These are phyloP conservation scores for Synodontis membranacea DNA, from an alignment of 2,113 vertebrate species.

Conservation along the genomic window DNA sequence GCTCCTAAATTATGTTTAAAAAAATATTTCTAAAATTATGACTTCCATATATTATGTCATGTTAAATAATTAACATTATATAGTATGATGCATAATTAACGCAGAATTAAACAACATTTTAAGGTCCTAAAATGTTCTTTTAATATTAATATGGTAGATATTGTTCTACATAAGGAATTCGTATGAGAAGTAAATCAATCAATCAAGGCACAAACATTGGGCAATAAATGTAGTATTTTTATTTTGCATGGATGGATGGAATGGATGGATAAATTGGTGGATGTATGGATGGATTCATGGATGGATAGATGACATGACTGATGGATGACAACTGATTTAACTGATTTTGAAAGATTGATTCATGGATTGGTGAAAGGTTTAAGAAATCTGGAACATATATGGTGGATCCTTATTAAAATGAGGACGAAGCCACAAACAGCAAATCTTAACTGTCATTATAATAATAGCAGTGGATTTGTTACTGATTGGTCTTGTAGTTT, in stretches of 20 bases:
- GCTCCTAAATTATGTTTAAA: neutral
- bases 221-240: no score
- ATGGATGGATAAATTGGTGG: neutral
- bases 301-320: neutral
- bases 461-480: neutral
- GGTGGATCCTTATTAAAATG: neutral
- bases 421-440: neutral
- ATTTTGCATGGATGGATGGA: neutral
- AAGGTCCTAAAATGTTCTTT: neutral
- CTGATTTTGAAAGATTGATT: neutral
- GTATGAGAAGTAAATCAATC: neutral
- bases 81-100: neutral
- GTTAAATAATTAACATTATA: neutral
- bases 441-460: neutral
- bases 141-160: neutral
- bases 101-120: neutral
- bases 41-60: neutral
- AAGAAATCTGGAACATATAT: neutral
- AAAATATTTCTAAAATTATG: neutral
- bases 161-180: neutral
- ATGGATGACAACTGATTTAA: neutral
- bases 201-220: neutral
- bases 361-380: neutral
- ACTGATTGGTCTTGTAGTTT: neutral
- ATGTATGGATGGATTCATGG: neutral